phyloP scores from a whole-genome alignment of 2,113 vertebrate genomes.

The Diadophis punctatus region DNA sequence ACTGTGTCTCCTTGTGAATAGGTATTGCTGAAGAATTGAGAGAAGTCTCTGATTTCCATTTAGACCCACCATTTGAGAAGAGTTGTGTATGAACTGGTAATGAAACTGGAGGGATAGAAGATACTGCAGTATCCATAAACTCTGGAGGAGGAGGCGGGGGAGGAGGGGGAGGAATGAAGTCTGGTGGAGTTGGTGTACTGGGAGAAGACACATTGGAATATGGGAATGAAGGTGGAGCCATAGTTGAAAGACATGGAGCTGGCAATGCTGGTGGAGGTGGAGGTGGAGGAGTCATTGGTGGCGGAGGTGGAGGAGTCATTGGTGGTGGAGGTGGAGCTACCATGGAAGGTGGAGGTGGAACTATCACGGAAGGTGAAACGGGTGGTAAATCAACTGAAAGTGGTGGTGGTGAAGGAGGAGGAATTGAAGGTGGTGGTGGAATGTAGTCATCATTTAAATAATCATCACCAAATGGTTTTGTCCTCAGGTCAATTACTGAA shows the following conservation, averaged over 20 bases:
- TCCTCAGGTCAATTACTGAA: constrained; percentile 73
- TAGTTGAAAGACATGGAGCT: constrained; percentile 65
- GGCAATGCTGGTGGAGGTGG: background rate
- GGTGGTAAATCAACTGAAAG: constrained; percentile 38
- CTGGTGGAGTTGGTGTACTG: constrained; percentile 58
- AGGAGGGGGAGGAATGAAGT: constrained; percentile 63
- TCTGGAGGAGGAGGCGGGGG: background rate
- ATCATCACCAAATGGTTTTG: constrained; percentile 42
- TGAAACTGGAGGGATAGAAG: constrained; percentile 40
- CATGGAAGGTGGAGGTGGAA: background rate
- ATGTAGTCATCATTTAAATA: constrained; percentile 74
- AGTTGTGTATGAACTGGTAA: background rate
- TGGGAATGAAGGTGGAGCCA: constrained; percentile 33
- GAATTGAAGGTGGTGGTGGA: constrained; percentile 74
- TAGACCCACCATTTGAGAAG: constrained; percentile 54
- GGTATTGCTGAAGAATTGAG: constrained; percentile 46
- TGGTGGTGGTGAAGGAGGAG: constrained; percentile 39
- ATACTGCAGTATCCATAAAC: background rate
- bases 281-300: background rate
- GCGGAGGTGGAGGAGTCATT: background rate
- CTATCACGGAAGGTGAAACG: background rate
- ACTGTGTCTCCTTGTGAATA: constrained; percentile 34
- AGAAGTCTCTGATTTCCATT: constrained; percentile 66
- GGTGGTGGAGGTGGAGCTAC: background rate
- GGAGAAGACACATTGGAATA: constrained; percentile 57